Conservation (phyloP, 2,113 vertebrate genomes). For the Elanoides forficatus region DNA sequence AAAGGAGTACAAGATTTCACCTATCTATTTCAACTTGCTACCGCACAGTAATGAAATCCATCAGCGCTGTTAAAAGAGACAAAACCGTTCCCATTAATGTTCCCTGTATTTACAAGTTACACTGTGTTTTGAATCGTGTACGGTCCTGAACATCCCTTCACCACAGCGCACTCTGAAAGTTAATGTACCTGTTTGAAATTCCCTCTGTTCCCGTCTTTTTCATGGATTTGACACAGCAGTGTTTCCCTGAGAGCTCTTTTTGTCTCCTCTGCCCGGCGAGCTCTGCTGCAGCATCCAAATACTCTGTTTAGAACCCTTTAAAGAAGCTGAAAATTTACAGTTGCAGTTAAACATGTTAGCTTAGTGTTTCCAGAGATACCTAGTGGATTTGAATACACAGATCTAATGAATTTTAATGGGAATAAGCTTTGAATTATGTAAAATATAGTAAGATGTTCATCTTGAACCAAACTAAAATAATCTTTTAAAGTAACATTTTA, state of each 20-base stretch:
- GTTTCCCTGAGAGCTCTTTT: neutral
- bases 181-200: neutral
- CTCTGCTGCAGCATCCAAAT: neutral
- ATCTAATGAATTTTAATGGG: constrained; percentile 57
- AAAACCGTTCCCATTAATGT: constrained; percentile 29
- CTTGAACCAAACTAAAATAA: constrained; percentile 15
- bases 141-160: neutral
- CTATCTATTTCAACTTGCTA: neutral
- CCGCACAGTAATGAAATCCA: neutral
- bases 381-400: constrained; percentile 15
- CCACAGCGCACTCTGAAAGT: neutral
- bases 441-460: constrained; percentile 19
- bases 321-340: constrained; percentile 17
- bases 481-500: constrained; percentile 39
- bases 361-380: neutral
- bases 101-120: constrained; percentile 44
- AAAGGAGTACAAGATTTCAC: neutral
- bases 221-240: accelerated
- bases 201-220: neutral
- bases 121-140: neutral
- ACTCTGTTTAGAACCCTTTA: neutral
- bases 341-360: neutral
- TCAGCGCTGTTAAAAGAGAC: neutral
- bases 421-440: constrained; percentile 53
- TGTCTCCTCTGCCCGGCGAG: neutral